Conservation (phyloP, 2,797 vertebrate species). For the Pseudomugil gertrudae region DNA sequence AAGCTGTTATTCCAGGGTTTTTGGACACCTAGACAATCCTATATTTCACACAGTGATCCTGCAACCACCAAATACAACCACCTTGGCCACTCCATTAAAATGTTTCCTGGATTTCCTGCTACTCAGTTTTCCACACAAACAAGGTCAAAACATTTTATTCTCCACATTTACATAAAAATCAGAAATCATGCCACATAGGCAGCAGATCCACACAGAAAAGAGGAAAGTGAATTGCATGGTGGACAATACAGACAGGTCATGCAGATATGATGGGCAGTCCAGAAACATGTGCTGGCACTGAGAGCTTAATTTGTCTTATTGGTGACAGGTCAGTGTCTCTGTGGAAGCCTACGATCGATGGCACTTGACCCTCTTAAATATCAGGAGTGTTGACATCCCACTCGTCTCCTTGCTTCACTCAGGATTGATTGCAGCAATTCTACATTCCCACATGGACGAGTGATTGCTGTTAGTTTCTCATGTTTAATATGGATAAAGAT, state of each 20-base stretch:
- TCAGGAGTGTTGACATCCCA: constrained; percentile 62
- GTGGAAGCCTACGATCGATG: constrained; percentile 72
- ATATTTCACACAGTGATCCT: too few species aligned
- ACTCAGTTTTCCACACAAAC: neutral
- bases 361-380: constrained; percentile 76
- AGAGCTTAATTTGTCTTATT: constrained; percentile 75
- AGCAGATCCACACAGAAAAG: constrained; percentile 27
- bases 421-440: constrained; percentile 69
- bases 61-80: too few species aligned
- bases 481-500: constrained; percentile 61
- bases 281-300: constrained; percentile 63
- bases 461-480: constrained; percentile 55
- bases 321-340: constrained; percentile 71
- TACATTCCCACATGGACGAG: constrained; percentile 49
- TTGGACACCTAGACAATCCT: too few species aligned
- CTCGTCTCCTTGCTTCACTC: constrained; percentile 49
- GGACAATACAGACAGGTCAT: constrained; percentile 51
- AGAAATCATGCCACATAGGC: constrained; percentile 29
- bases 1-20: too few species aligned
- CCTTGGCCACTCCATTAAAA: too few species aligned
- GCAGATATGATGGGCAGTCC: constrained; percentile 59
- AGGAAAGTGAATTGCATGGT: constrained; percentile 53
- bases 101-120: too few species aligned
- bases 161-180: constrained; percentile 4
- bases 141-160: neutral